phyloP scores from a whole-genome alignment of 2,797 vertebrate species.

The Sebastes matsubarae region DNA sequence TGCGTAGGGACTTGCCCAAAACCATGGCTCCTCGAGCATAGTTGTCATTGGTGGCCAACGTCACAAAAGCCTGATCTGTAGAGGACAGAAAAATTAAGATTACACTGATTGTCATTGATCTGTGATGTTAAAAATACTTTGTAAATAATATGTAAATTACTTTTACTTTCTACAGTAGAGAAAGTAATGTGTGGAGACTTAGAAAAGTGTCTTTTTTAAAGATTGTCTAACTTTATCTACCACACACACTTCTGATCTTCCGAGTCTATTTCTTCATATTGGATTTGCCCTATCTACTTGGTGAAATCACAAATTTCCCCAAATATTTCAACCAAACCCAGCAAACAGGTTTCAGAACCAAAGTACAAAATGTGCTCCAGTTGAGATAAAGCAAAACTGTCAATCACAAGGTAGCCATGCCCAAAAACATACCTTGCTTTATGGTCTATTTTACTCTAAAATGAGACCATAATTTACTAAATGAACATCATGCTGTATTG shows the following conservation, averaged over 20 bases:
- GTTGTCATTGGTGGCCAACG: conserved; percentile 93
- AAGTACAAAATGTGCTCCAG: neutral
- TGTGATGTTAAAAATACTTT: neutral
- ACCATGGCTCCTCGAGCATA: conserved; percentile 96
- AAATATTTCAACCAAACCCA: neutral
- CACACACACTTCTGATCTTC: neutral
- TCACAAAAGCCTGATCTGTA: conserved; percentile 97
- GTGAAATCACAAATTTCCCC: neutral
- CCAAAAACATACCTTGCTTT: no score
- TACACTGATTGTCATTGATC: neutral
- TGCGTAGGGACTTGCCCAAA: conserved; percentile 90
- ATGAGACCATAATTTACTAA: no score
- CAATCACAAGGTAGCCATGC: no score
- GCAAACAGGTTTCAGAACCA: neutral
- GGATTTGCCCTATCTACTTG: neutral
- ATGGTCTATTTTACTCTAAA: no score
- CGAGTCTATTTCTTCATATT: neutral
- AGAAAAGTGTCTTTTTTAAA: neutral
- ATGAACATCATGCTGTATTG: no score
- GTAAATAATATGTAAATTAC: neutral
- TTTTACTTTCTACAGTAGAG: neutral
- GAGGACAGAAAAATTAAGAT: neutral
- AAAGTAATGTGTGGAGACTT: neutral
- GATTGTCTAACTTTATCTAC: neutral
- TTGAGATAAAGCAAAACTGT: neutral